Evolutionary conservation across 1,140 invertebrate species (phyloP), one percentile per base, ranked within the genome.

Genomic region (Zeugodacus cucurbitae): DNA sequence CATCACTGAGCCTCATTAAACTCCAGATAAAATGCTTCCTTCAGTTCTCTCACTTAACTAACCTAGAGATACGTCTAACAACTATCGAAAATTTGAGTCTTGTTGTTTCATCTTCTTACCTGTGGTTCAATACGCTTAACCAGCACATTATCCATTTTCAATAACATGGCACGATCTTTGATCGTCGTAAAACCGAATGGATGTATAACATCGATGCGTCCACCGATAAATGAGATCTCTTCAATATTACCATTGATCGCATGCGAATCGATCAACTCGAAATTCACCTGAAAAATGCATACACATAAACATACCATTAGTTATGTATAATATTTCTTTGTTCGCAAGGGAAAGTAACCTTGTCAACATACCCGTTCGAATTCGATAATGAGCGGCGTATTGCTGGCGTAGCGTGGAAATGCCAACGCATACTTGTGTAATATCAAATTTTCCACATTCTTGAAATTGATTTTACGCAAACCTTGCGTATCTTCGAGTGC

Each of bases 161-260:
- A 89, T 87, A 93, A 88, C 90, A 91, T 90, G 89, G 91, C 91
- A 89, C 90, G 91, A 74, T 93, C 90, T 89, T 91, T 93, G 88
- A 90, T 90, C 90, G 96, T 96, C 86, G 96, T 95, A 91, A 97
- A 96, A 0, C 96, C 96, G 91, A 96, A 97, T 0, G 96, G 95
- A 88, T 94, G 94, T 67, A 97, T 93, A 34, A 94, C 94, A 2
- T 95, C 94, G 70, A 97, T 95, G 67, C 93, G 92, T 10, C 95
- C 95, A 86, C 95, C 94, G 34, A 95, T 94, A 62, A 97, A 95
- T 48, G 94, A 93, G 87, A 97, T 95, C 88, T 95, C 94, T 89
- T 96, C 95, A 64, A 97, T 95, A 86, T 95, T 95, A 4, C 96
- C 96, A 89, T 95, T 95, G 88, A 97, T 96, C 1, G 96, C 94